Base-by-base conservation (phyloP, 2,113 vertebrate species). In the Blennius ocellaris region DNA sequence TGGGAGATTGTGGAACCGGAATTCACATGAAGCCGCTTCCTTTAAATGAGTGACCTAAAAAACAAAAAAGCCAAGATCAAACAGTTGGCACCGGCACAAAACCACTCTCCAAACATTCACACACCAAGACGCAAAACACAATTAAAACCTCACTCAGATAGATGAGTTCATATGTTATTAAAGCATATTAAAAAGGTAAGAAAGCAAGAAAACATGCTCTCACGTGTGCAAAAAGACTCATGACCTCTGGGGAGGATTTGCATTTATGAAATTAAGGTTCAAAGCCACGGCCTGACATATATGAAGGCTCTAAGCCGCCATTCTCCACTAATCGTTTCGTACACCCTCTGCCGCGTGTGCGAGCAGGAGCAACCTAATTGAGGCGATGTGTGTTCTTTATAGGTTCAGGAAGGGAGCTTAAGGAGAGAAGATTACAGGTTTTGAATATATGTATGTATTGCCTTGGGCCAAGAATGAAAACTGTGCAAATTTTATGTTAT, bases 161-260 rank as follows among this genome's bases (percentile, higher is more conserved):
- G 16, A n/a, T 1, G 21, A 57, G 12, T 30, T 8, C 39, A 44
- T 15, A 15, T 68, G 3, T 40, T 58, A 82, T 47, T 12, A 52
- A 65, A 69, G 45, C 6, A 11, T 57, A 30, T 80, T 14, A 54
- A 59, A 58, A 41, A 2, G 36, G 49, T 15, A 61, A 30, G n/a
- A 47, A 75, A 63, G 9, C 41, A 36, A 51, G 7, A n/a, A 49
- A 65, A 76, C 62, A 2, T 58, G 69, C 57, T 78, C 8, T 54
- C 70, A 76, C 74, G 70, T 12, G 71, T n/a, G 5, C 79, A 1
- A 43, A 76, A 65, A 79, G 37, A 65, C 12, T 17, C 41, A 56
- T 66, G 56, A 86, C 75, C 79, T 67, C 76, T 67, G 59, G 74
- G 72, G 44, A 74, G 72, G 81, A 86, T 83, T 87, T 80, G 51